Percentiles rank a stretch among this genome's conserved stretches.
These are phyloP conservation scores for Plectropomus leopardus DNA, from an alignment of 2,113 vertebrate genomes.

Conservation along the genomic window DNA sequence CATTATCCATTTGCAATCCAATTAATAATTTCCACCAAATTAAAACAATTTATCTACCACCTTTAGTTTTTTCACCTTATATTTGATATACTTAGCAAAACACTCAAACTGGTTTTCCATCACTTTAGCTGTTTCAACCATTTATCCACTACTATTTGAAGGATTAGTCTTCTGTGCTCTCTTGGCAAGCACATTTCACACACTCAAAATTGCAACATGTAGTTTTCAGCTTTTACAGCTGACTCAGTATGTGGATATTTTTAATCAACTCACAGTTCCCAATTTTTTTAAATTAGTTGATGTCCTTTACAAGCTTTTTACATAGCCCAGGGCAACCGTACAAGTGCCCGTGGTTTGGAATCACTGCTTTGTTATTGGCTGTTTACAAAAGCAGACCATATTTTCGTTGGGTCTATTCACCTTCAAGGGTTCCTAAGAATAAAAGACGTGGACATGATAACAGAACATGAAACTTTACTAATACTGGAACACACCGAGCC, in stretches of 20 bases:
- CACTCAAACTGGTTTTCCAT: background rate
- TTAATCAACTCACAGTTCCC: background rate
- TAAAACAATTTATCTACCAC: background rate
- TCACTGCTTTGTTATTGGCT: background rate
- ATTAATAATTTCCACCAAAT: too few relatives aligned
- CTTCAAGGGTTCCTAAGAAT: background rate
- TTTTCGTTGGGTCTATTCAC: background rate
- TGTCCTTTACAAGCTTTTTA: background rate
- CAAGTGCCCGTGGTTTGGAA: background rate
- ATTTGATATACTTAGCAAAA: background rate
- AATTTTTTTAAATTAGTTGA: background rate
- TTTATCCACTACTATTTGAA: background rate
- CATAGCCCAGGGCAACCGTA: background rate
- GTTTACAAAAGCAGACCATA: background rate
- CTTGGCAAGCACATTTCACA: background rate
- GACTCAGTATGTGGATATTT: background rate
- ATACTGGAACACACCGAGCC: background rate
- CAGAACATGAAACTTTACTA: background rate
- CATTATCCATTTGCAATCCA: background rate
- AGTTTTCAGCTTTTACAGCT: background rate
- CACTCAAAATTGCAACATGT: background rate
- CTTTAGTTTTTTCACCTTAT: background rate
- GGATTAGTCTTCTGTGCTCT: background rate
- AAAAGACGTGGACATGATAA: slow-evolving; percentile 8
- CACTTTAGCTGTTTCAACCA: background rate